Evolutionary conservation across 2,888 invertebrate genomes (phyloP), one percentile per base, ranked within the genome.

Genomic region (Podotricha telesiphe): DNA sequence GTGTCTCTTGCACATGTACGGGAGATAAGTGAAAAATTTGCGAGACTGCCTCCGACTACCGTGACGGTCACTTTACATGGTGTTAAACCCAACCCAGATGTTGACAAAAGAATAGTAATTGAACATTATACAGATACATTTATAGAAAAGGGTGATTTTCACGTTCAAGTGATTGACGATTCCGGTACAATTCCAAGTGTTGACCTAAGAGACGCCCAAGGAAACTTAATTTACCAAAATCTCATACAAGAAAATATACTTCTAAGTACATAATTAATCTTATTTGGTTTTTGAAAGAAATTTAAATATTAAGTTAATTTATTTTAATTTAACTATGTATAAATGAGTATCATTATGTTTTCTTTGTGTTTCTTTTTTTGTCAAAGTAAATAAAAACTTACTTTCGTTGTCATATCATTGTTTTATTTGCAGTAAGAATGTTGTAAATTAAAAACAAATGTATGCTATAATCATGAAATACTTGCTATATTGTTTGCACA

Each of bases 21-120:
- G 68, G 91, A 90, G 78, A 94, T 94, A 68, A 86, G 85, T 47
- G 82, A 86, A 0, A 88, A 94, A 37, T 94, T 94, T 86, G 78
- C 90, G 1, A 78, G 82, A 48, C 82, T 94, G 65, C 94, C 95
- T 0, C 90, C 94, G 3, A 89, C 91, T 0, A 92, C 93, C 11
- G 81, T 94, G 20, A 81, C 93, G 7, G 94, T 93, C 0, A 83
- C 84, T 68, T 79, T 95, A 55, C 80, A 91, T 74, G 89, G 87
- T 5, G 74, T 88, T 2, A 62, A 84, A 45, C 67, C 87, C 45
- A 85, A 89, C 68, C 87, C 89, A 61, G 80, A 84, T 0, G 68
- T 86, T 0, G 82, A 89, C 34, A 75, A 84, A 0, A 78, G 80
- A n/a, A 69, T 76, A 5, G 76, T 93, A 15, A 80, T 86, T 7